These are phyloP conservation scores for Hystrix brachyura DNA, from an alignment of 2,113 vertebrate species.

Conservation along the genomic window DNA sequence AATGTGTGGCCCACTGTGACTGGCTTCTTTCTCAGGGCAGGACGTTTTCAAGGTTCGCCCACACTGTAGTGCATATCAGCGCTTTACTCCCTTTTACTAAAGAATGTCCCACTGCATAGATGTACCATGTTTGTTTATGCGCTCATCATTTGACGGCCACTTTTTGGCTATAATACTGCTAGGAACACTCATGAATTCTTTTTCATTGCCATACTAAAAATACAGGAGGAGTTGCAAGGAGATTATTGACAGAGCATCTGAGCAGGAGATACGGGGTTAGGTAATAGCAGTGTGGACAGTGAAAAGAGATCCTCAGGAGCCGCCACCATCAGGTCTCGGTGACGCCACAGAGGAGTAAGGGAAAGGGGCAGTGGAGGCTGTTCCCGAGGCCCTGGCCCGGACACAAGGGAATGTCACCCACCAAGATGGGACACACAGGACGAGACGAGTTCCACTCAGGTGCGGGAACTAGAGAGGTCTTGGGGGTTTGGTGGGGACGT, in stretches of 20 bases:
- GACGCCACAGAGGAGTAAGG: background rate
- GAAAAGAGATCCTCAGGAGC: background rate
- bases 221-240: background rate
- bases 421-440: background rate
- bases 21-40: background rate
- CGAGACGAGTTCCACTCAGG: background rate
- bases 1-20: background rate
- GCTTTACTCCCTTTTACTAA: background rate
- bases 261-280: background rate
- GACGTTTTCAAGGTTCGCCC: background rate
- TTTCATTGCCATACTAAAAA: constrained; percentile 4
- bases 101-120: background rate
- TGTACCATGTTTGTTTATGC: background rate
- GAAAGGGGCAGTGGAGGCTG: background rate
- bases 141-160: background rate
- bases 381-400: background rate
- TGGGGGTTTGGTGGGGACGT: background rate
- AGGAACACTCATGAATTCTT: background rate
- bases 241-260: background rate
- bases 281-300: background rate
- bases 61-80: background rate
- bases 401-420: background rate
- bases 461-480: background rate
- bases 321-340: background rate
- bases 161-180: background rate